Evolutionary conservation across 2,888 invertebrate genomes (phyloP).

Genomic region (Diplazon laetatorius): DNA sequence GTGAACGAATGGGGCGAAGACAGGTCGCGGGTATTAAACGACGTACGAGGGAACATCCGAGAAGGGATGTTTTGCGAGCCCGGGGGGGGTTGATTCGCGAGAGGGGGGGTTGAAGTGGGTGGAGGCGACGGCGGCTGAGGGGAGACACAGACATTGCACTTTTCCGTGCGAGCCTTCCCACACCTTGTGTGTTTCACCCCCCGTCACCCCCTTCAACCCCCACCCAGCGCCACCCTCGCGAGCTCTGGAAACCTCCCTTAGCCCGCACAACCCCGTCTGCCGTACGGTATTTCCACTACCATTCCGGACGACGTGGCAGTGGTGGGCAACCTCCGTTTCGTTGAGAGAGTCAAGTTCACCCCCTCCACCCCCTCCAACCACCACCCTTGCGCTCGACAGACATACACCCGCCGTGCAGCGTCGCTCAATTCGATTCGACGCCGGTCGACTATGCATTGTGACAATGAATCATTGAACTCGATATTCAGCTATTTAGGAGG

Average conservation of each 20-base stretch:
- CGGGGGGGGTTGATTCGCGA: constrained; percentile 43
- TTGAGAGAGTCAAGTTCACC: constrained; percentile 71
- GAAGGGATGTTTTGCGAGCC: not conserved
- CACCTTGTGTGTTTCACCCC: constrained; percentile 62
- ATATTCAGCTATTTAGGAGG: constrained; percentile 7
- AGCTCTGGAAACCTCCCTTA: constrained; percentile 32
- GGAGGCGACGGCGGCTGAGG: constrained; percentile 55
- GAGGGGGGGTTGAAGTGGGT: constrained; percentile 48
- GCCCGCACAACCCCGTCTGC: constrained; percentile 60
- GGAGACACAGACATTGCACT: constrained; percentile 73
- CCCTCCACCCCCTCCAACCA: constrained; percentile 18
- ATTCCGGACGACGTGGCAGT: constrained; percentile 62
- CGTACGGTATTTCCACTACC: constrained; percentile 47
- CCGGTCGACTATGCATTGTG: constrained; percentile 5
- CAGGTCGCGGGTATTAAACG: constrained; percentile 17
- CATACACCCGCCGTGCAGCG: constrained; percentile 35
- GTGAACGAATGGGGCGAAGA: not conserved
- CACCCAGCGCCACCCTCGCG: constrained; percentile 60
- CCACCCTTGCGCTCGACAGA: constrained; percentile 16
- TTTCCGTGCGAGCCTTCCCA: constrained; percentile 66
- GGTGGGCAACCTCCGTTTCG: constrained; percentile 69
- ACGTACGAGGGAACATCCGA: constrained; percentile 7
- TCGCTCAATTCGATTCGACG: constrained; percentile 33
- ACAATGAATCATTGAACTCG: constrained; percentile 19
- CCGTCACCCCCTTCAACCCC: constrained; percentile 66